Evolutionary conservation across 2,113 vertebrate species (phyloP).

Genomic region (Sphaerodactylus townsendi): DNA sequence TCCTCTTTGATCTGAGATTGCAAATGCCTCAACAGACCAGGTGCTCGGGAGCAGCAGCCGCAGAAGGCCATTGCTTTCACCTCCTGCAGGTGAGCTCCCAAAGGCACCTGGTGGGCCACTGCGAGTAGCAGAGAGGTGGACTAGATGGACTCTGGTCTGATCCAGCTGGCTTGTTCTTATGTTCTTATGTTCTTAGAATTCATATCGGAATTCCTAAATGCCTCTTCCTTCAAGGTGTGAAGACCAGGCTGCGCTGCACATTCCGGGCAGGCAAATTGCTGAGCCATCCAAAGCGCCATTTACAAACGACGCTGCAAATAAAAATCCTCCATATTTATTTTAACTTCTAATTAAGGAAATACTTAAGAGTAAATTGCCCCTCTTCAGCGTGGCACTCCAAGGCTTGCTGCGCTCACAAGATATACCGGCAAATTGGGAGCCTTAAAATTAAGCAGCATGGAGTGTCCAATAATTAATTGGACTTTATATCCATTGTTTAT

Average conservation of each 20-base stretch:
- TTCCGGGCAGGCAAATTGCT: constrained; percentile 1
- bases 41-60: too few species aligned
- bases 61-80: too few species aligned
- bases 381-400: constrained; percentile 44
- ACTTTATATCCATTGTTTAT: constrained; percentile 73
- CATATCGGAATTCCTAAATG: neutral
- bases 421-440: constrained; percentile 74
- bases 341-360: constrained; percentile 46
- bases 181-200: too few species aligned
- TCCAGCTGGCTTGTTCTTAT: too few species aligned
- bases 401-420: constrained; percentile 75
- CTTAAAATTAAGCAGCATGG: constrained; percentile 80
- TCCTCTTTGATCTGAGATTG: too few species aligned
- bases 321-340: constrained; percentile 39
- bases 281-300: constrained; percentile 26
- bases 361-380: constrained; percentile 42
- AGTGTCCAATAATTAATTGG: constrained; percentile 79
- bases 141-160: too few species aligned
- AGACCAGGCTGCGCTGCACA: neutral
- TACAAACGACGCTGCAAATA: constrained; percentile 44
- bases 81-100: too few species aligned
- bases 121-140: too few species aligned
- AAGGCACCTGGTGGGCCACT: too few species aligned
- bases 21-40: too few species aligned
- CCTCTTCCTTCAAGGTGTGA: neutral